Evolutionary conservation across 2,888 invertebrate species (phyloP), one percentile per base, ranked within the genome.

Genomic region (Agrilus mali): DNA sequence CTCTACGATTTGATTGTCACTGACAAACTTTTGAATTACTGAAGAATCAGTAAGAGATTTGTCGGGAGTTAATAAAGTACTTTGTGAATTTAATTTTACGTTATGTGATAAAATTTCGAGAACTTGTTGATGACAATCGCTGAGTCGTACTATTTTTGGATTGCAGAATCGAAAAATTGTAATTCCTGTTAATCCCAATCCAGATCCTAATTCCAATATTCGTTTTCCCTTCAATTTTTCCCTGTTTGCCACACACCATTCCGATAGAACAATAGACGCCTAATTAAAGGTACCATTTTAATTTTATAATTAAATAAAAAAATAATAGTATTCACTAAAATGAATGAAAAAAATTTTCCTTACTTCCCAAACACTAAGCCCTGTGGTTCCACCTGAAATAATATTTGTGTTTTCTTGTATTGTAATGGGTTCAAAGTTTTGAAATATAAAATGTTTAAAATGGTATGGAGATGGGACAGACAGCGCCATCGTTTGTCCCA

Each of bases 321-420:
- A 5, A 22, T 5, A 6, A 22, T 7, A 22, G 17, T 17, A 22
- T 7, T 27, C 27, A 8, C 27, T 27, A 10, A 27, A 8, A 5
- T 2, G 27, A 10, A 27, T 27, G 27, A 10, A 41, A 36, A 35
- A 14, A 43, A 13, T 38, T 33, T 10, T 40, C 17, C 47, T 51
- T 66, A 81, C 82, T 75, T 85, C 81, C 86, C 86, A 87, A 54
- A 78, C 82, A 52, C 77, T 77, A 52, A 87, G 68, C 20, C 87
- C 87, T 13, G 87, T 88, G 15, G 87, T 86, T 22, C 86, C 86
- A 61, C 81, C 73, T 1, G 80, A 74, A 50, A 87, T 82, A 58
- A 86, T 75, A 58, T 74, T 80, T 43, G 71, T 74, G 45, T 78
- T 83, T 64, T 87, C 87, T 52, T 75, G 75, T 40, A 86, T 63